These are phyloP conservation scores for Umimayanthus kanabou DNA, from an alignment of 92 coral and sea anemone species.

Conservation along the genomic window DNA sequence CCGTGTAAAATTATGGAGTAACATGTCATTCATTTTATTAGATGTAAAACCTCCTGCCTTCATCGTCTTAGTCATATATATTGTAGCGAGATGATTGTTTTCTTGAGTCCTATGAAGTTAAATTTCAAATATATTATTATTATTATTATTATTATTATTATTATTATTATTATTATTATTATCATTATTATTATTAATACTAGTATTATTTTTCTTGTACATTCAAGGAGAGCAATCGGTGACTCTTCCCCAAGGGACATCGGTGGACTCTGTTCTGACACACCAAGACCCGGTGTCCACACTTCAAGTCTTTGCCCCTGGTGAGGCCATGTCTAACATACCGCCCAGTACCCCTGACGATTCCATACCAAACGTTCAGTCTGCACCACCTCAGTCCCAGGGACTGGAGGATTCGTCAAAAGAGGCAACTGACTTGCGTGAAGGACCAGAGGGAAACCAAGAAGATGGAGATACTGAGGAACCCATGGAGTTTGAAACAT, in stretches of 20 bases:
- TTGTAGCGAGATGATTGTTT: too few species aligned
- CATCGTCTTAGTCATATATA: too few species aligned
- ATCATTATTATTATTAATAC: too few species aligned
- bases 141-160: too few species aligned
- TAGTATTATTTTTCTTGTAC: background rate
- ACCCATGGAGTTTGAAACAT: slow-evolving; percentile 64
- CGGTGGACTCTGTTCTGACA: slow-evolving; percentile 25
- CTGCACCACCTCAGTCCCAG: slow-evolving; percentile 1
- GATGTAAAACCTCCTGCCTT: too few species aligned
- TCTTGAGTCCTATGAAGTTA: too few species aligned
- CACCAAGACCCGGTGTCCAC: slow-evolving; percentile 23
- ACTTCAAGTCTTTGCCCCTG: slow-evolving; percentile 11
- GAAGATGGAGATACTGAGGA: slow-evolving; percentile 44
- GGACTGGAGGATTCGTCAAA: background rate
- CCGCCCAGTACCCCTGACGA: background rate
- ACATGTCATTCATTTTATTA: too few species aligned
- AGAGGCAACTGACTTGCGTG: slow-evolving; percentile 40
- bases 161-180: too few species aligned
- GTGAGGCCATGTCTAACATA: slow-evolving; percentile 7
- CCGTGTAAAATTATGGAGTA: too few species aligned
- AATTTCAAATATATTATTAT: too few species aligned
- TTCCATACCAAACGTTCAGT: slow-evolving; percentile 2
- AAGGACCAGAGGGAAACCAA: slow-evolving; percentile 3
- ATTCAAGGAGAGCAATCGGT: slow-evolving; percentile 34
- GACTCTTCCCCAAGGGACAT: slow-evolving; percentile 14